phyloP scores from a whole-genome alignment of 2,797 vertebrate species.

The Carcharodon carcharias region DNA sequence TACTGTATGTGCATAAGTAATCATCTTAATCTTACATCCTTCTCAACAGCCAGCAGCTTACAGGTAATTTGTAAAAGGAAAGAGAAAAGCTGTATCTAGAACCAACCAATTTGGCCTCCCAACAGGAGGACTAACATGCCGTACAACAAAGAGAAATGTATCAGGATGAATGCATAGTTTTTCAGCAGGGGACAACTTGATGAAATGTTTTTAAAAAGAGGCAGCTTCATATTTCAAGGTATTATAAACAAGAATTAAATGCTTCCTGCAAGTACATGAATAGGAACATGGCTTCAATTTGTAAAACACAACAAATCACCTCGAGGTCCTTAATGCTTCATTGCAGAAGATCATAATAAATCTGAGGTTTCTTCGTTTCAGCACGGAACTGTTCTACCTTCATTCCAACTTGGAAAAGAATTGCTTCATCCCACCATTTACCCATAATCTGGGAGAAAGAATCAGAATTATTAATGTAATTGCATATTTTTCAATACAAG shows the following conservation, averaged over 20 bases:
- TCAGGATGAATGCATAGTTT: background rate
- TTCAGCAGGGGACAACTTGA: too few relatives aligned
- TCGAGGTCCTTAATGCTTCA: conserved; percentile 37
- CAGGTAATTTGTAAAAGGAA: background rate
- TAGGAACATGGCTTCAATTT: background rate
- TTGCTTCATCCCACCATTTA: conserved; percentile 56
- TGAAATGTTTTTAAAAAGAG: background rate
- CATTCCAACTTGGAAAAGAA: conserved; percentile 48
- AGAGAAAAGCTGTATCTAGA: background rate
- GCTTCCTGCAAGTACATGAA: background rate
- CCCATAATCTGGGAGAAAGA: conserved; percentile 50
- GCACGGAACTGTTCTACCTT: conserved; percentile 47
- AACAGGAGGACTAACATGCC: too few relatives aligned
- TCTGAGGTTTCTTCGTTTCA: conserved; percentile 48
- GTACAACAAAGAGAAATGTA: background rate
- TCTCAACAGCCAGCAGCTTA: background rate
- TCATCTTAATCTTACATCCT: background rate
- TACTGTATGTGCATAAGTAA: background rate
- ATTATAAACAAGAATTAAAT: background rate
- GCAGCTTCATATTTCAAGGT: background rate
- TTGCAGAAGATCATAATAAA: conserved; percentile 51
- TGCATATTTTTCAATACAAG: background rate
- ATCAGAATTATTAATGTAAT: background rate
- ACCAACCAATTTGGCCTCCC: background rate
- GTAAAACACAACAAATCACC: background rate